A percentile compares a stretch with the other conserved stretches of the same genome.
phyloP scores from a whole-genome alignment of 2,888 invertebrate species.

The Dryobota labecula region DNA sequence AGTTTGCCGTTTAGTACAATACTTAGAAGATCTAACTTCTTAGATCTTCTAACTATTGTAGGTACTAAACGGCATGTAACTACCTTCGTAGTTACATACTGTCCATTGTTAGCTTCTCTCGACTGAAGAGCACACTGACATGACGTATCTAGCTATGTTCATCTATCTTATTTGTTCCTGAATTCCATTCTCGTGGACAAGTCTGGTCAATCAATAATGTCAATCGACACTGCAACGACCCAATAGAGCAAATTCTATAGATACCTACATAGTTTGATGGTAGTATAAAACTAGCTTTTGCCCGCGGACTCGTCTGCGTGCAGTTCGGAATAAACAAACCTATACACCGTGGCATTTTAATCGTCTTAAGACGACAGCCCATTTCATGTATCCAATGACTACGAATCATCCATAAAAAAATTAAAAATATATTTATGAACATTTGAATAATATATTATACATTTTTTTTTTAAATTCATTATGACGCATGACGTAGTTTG shows the following conservation, averaged over 20 bases:
- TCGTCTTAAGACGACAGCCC: no score
- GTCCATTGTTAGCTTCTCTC: background rate
- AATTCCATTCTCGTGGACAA: conserved; percentile 19
- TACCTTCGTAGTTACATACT: background rate
- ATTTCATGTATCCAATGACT: no score
- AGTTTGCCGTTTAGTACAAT: background rate
- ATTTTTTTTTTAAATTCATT: no score
- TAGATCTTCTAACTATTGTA: no score
- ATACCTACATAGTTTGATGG: background rate
- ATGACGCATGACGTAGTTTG: no score
- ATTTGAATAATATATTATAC: no score
- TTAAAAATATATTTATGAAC: no score
- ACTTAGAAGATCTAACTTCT: background rate
- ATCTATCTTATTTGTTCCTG: conserved; percentile 13
- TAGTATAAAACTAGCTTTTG: background rate
- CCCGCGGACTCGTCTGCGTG: no score
- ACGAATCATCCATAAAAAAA: no score
- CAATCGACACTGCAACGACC: conserved; percentile 17
- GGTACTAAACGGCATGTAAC: no score
- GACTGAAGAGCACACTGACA: background rate
- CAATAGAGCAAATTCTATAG: conserved; percentile 10
- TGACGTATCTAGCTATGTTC: conserved; percentile 1
- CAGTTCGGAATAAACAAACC: no score
- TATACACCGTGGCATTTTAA: no score
- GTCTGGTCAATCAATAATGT: conserved; percentile 29